These are phyloP conservation scores for Neosilurus hyrtlii DNA, from an alignment of 2,797 vertebrate species.

Conservation along the genomic window DNA sequence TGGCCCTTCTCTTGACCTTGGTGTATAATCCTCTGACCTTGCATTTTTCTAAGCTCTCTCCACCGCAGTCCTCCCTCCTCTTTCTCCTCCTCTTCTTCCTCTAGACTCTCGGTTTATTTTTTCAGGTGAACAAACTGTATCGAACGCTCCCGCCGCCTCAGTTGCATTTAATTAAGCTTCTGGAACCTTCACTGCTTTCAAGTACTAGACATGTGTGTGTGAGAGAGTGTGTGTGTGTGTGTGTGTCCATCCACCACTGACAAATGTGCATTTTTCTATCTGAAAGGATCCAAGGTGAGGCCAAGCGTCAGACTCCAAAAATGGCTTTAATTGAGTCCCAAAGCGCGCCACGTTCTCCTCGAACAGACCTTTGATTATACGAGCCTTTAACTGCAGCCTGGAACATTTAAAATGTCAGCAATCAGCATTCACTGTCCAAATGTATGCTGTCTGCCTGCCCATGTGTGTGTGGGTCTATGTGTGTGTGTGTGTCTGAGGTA, in stretches of 20 bases:
- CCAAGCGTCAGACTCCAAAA: constrained; percentile 60
- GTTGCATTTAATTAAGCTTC: constrained; percentile 91
- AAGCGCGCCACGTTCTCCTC: constrained; percentile 59
- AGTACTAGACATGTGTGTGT: constrained; percentile 50
- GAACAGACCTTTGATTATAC: constrained; percentile 46
- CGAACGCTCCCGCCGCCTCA: constrained; percentile 81
- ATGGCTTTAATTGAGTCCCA: constrained; percentile 75
- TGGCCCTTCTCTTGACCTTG: constrained; percentile 30
- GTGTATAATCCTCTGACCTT: constrained; percentile 54
- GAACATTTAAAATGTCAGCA: constrained; percentile 49
- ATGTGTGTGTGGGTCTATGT: constrained; percentile 24
- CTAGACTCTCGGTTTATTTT: constrained; percentile 82
- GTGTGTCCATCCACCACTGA: constrained; percentile 13
- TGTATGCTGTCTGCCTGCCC: constrained; percentile 6
- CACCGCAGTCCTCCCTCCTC: constrained; percentile 12
- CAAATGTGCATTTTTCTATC: constrained; percentile 65
- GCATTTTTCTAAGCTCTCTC: constrained; percentile 37
- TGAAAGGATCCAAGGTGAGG: constrained; percentile 76
- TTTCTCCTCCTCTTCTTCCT: constrained; percentile 54
- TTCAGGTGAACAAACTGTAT: constrained; percentile 90
- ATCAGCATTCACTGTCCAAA: constrained; percentile 34
- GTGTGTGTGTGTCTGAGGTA: constrained; percentile 2
- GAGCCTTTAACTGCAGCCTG: constrained; percentile 41
- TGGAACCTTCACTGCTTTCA: constrained; percentile 84
- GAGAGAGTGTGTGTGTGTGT: constrained; percentile 31